Base-by-base conservation (phyloP, 2,113 vertebrate species). In the Ascaphus truei region DNA sequence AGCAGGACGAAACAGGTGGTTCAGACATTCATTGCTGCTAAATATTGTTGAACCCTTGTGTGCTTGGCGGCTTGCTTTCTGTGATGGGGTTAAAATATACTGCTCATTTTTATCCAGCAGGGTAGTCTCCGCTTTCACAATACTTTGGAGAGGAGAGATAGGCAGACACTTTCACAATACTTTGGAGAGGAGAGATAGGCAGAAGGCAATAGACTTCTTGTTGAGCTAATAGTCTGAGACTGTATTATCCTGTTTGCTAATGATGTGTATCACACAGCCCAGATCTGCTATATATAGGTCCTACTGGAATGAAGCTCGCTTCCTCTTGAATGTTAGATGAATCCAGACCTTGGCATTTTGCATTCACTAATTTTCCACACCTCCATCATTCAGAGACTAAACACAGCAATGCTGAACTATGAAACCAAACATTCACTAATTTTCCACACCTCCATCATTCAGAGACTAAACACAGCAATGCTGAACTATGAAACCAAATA, bases 381-480 rank as follows among this genome's bases (percentile, higher is more conserved):
- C 26, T 55, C 31, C 34, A 66, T 45, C 36, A 41, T n/a, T 55
- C 8, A 18, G 7, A 55, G 51, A 18, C 7, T n/a, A n/a, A 55
- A 30, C 29, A 25, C 25, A 29, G 15, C 25, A 23, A 29, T 27
- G 18, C 25, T 33, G 26, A 29, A 34, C 26, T n/a, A 10, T 41
- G 50, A 22, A 66, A 66, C 23, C 4, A 55, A 41, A 41, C 55
- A 39, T 52, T 15, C 50, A n/a, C n/a, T n/a, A n/a, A 26, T 43
- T 37, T 51, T 66, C 63, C 51, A 66, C 51, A 16, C 26, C 26
- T 55, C 31, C 34, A 66, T 45, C 36, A 41, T n/a, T 55, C 8
- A 18, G 7, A 55, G 51, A 18, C 7, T n/a, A n/a, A 55, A 30
- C 29, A 25, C 25, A 29, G 15, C 25, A 23, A 29, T 27, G 18